Base-by-base conservation (phyloP, 2,797 vertebrate genomes). In the Gymnopithys bicolor region DNA sequence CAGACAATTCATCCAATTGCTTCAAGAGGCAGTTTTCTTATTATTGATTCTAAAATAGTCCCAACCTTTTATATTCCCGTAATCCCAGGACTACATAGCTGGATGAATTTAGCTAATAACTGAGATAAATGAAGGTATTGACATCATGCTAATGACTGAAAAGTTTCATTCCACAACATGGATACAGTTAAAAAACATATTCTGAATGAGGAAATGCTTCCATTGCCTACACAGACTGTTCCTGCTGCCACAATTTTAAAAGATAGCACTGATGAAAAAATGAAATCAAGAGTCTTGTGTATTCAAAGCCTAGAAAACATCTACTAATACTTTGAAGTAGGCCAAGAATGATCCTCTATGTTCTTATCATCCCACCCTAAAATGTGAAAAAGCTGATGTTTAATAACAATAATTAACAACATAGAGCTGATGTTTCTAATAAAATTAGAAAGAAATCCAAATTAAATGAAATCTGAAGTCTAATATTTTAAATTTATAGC, bases 231-330 rank as follows among this genome's bases (percentile, higher is more conserved):
- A 60, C 9, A 74, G 8, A 19, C 11, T 25, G 9, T 22, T 64
- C 46, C 18, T 41, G 51, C 7, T 77, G 46, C 28, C 59, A 73
- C 19, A 76, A 25, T 23, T 92, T 43, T 33, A 77, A 52, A 64
- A 30, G 32, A 53, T 10, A 21, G 32, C 0, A 2, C 8, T 41
- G 46, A 86, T 3, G 12, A 9, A 13, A 55, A 82, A 93, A 87
- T 14, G 5, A 60, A 68, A 23, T 32, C 13, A 63, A 1, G 2
- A 66, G 30, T 59, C 22, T 48, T 3, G 0, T 11, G 9, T 18
- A 52, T 28, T 59, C 37, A 45, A 75, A 75, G n/a, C 13, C 41
- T 23, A 55, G 28, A 10, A 45, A 81, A 56, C 11, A 77, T 11
- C 71, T 69, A 21, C 41, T 37, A 28, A 58, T 53, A 49, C 18